Percentiles rank a stretch among this genome's conserved stretches.
Conservation (phyloP, 2,113 vertebrate genomes). For the Brachypteracias leptosomus region DNA sequence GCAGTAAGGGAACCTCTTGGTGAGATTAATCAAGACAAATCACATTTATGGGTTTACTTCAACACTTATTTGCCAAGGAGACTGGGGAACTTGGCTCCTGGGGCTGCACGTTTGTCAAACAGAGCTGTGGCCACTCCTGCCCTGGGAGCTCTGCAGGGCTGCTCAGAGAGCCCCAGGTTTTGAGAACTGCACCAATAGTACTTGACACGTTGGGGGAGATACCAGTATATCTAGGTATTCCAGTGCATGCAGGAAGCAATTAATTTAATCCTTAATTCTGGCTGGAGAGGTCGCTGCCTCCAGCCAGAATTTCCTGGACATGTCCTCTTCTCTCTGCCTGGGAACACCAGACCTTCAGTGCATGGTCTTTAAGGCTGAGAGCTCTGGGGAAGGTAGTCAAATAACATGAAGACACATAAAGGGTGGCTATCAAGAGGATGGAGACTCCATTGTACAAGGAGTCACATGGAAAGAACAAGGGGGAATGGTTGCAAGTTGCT, state of each 20-base stretch:
- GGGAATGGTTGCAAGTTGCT: too few relatives aligned
- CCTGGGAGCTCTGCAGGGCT: background rate
- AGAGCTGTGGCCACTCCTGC: background rate
- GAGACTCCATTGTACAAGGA: too few relatives aligned
- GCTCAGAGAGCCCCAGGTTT: background rate
- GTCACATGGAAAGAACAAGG: too few relatives aligned
- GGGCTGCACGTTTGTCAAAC: too few relatives aligned
- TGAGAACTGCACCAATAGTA: background rate
- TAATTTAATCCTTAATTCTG: background rate
- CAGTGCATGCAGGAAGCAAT: background rate
- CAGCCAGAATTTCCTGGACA: background rate
- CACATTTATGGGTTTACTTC: background rate
- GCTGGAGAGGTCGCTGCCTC: background rate
- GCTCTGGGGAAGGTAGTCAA: background rate
- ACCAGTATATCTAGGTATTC: background rate
- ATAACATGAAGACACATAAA: rapidly evolving
- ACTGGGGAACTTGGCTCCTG: background rate
- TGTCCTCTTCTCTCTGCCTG: background rate
- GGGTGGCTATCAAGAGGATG: too few relatives aligned
- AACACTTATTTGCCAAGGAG: background rate
- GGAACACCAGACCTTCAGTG: background rate
- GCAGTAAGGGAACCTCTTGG: background rate
- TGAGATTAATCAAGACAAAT: background rate
- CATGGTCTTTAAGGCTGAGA: background rate
- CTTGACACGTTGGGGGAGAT: rapidly evolving